These are phyloP conservation scores for Aegypius monachus DNA, from an alignment of 2,113 vertebrate species.

Conservation along the genomic window DNA sequence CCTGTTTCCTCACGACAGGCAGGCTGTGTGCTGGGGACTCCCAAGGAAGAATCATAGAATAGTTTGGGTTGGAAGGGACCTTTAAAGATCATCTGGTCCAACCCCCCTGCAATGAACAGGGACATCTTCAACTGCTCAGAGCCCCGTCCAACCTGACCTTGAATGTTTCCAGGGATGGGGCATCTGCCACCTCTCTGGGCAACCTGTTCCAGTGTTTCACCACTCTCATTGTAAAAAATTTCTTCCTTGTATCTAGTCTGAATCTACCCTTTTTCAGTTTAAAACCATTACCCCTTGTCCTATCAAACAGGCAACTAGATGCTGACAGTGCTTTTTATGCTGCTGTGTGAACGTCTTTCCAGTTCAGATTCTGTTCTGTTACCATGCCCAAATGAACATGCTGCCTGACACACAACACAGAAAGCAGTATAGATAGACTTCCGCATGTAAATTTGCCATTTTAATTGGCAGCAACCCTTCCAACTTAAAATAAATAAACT, in stretches of 20 bases:
- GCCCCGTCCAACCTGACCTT: rapidly evolving
- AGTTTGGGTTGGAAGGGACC: background rate
- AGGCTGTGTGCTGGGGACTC: background rate
- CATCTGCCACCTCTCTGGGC: background rate
- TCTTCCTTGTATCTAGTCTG: background rate
- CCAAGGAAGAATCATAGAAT: background rate
- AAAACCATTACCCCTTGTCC: background rate
- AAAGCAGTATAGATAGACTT: background rate
- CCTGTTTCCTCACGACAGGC: background rate
- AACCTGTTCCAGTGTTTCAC: background rate
- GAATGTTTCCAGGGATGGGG: background rate
- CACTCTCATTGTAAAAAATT: background rate
- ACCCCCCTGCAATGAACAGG: rapidly evolving
- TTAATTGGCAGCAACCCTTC: slow-evolving; percentile 42
- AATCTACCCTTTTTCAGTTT: background rate
- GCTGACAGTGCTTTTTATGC: background rate
- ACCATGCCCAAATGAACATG: background rate
- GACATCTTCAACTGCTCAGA: background rate
- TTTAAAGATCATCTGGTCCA: background rate
- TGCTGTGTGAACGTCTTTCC: background rate
- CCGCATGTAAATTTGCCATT: slow-evolving; percentile 30
- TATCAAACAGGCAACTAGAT: background rate
- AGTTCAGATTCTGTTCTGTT: background rate
- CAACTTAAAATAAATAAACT: slow-evolving; percentile 47
- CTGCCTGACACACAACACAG: background rate